Percentiles rank a stretch among this genome's conserved stretches.
phyloP scores from a whole-genome alignment of 1,140 invertebrate species.

The Phenacoccus solenopsis region DNA sequence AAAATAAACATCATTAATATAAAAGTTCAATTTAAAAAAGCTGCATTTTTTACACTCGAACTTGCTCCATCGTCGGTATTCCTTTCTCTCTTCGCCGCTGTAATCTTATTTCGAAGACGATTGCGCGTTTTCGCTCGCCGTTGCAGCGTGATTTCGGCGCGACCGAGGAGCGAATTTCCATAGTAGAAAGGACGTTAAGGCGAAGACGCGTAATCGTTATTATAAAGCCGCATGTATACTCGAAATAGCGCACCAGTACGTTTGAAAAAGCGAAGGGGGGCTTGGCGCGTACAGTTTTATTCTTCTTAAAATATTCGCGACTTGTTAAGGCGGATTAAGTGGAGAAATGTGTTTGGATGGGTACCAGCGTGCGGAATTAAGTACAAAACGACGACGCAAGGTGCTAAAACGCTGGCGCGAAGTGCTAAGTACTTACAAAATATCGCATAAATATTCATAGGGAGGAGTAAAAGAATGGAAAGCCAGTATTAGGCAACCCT shows the following conservation, averaged over 20 bases:
- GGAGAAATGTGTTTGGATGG: slow-evolving; percentile 13
- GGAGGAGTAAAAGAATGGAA: slow-evolving; percentile 8
- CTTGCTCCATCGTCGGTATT: background rate
- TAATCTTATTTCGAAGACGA: background rate
- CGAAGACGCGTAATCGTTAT: no score
- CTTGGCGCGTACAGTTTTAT: background rate
- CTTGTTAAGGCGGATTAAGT: slow-evolving; percentile 15
- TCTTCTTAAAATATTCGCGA: slow-evolving; percentile 10
- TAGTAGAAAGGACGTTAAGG: no score
- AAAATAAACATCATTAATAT: slow-evolving; percentile 4
- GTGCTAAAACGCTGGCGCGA: slow-evolving; percentile 9
- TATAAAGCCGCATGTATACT: no score
- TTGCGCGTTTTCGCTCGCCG: background rate
- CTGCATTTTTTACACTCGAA: background rate
- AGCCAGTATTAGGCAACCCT: slow-evolving; percentile 16
- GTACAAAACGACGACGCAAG: slow-evolving; percentile 4
- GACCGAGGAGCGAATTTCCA: no score
- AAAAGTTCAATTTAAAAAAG: slow-evolving; percentile 3
- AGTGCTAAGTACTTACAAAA: slow-evolving; percentile 15
- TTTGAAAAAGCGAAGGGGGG: no score
- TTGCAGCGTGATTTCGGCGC: no score
- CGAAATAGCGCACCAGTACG: no score
- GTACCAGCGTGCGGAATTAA: background rate
- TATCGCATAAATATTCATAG: slow-evolving; percentile 17
- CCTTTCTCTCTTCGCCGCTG: background rate